phyloP scores from a whole-genome alignment of 2,797 vertebrate species.

The Girardinus metallicus region DNA sequence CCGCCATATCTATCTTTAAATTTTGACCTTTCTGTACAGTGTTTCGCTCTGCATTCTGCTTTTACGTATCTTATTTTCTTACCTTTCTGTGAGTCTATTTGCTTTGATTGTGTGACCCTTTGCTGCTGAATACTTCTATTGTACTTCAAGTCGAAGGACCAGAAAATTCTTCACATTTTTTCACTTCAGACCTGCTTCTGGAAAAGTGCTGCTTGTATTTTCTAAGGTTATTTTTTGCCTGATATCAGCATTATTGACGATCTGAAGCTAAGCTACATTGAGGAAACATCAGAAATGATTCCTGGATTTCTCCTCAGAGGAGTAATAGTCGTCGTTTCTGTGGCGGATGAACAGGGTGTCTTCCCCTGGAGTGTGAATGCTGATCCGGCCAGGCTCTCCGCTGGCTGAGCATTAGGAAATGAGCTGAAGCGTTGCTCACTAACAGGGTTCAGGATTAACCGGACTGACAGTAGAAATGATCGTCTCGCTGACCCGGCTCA shows the following conservation, averaged over 20 bases:
- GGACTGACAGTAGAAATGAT: no score
- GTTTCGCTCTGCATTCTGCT: no score
- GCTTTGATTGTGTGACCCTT: no score
- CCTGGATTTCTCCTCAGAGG: background rate
- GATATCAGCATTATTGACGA: background rate
- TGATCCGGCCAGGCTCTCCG: conserved; percentile 24
- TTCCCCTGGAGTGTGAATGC: conserved; percentile 28
- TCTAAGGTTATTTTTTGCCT: background rate
- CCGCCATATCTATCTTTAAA: no score
- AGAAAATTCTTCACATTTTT: no score
- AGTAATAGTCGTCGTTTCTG: background rate
- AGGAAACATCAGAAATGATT: background rate
- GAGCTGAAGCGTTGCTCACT: conserved; percentile 43
- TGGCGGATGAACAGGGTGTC: background rate
- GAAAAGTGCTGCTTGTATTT: background rate
- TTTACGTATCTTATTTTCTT: no score
- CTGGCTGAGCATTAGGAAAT: conserved; percentile 64
- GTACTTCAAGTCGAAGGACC: no score
- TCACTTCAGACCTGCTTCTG: no score
- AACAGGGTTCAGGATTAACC: background rate
- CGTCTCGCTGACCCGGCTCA: conserved; percentile 17
- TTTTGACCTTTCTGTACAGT: no score
- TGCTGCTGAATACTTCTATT: no score
- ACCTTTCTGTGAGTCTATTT: no score
- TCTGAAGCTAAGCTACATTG: no score